Evolutionary conservation across 2,797 vertebrate genomes (phyloP), one percentile per base, ranked within the genome.

Genomic region (Sylvia borin): DNA sequence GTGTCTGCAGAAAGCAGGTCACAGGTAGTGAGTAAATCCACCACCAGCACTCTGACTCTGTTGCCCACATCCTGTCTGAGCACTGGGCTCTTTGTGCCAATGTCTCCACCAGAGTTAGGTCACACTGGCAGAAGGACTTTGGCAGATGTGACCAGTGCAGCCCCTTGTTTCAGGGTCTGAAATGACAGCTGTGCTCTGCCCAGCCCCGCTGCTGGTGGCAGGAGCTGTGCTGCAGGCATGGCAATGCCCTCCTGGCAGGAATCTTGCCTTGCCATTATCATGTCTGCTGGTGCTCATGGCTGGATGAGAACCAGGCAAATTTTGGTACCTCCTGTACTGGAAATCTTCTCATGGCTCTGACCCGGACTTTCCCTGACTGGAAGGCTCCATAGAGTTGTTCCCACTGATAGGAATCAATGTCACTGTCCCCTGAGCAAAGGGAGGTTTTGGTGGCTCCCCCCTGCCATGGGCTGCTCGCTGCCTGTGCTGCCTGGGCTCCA

Each of bases 81-180:
- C 9, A 7, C 57, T 24, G 79, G 47, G 34, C 58, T 75, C 47
- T 11, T 17, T 0, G 2, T 3, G 1, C 55, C 0, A 0, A 10
- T 4, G 4, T 36, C 71, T 26, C 9, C 1, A 24, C 42, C 22
- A 13, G 50, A 48, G 51, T 3, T 27, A 60, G 62, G 60, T 74
- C 14, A 3, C 3, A 1, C 1, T 6, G 8, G 48, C 40, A 85
- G 53, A 50, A 57, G 40, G 45, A 26, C 7, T 92, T 72, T 15
- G 51, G 40, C 58, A 88, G 51, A 21, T 3, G 2, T 43, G 32
- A n/a, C 26, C 62, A 61, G 27, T 1, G 2, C 2, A 8, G 71
- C 13, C 34, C 54, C 40, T 34, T 53, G 19, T 53, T 45, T 42
- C 45, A 29, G 21, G 27, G 15, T 17, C 83, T 16, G 29, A 58